Evolutionary conservation across 1,140 invertebrate genomes (phyloP).

Genomic region (Bombus ignitus): DNA sequence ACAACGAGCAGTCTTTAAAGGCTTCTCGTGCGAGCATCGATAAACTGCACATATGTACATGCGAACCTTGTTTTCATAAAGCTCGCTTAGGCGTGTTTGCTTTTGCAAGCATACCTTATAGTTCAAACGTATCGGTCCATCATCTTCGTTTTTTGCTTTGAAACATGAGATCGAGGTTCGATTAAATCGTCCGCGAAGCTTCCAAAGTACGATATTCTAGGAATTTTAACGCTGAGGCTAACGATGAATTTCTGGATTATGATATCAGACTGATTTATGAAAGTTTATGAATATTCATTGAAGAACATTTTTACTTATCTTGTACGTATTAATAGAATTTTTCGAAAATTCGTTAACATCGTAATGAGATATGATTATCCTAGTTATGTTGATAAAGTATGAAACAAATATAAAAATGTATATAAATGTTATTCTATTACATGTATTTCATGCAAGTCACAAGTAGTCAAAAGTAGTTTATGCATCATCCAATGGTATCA

Average conservation of each 20-base stretch:
- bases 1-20: constrained; percentile 26
- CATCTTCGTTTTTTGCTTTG: neutral
- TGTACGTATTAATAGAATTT: too few relatives aligned
- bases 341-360: too few relatives aligned
- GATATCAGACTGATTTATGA: too few relatives aligned
- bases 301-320: too few relatives aligned
- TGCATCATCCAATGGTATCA: too few relatives aligned
- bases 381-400: too few relatives aligned
- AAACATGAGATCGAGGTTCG: neutral
- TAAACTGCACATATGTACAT: neutral
- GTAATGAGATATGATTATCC: too few relatives aligned
- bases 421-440: too few relatives aligned
- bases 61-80: neutral
- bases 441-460: too few relatives aligned
- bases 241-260: neutral
- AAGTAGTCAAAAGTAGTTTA: too few relatives aligned
- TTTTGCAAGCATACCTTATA: neutral
- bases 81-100: neutral
- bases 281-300: too few relatives aligned
- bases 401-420: too few relatives aligned
- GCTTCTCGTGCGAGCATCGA: constrained; percentile 9
- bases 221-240: neutral
- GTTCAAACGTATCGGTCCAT: neutral
- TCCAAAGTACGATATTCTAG: neutral
- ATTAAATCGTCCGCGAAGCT: neutral